Evolutionary conservation across 2,888 invertebrate genomes (phyloP), one percentile per base, ranked within the genome.

Genomic region (Laspeyria flexula): DNA sequence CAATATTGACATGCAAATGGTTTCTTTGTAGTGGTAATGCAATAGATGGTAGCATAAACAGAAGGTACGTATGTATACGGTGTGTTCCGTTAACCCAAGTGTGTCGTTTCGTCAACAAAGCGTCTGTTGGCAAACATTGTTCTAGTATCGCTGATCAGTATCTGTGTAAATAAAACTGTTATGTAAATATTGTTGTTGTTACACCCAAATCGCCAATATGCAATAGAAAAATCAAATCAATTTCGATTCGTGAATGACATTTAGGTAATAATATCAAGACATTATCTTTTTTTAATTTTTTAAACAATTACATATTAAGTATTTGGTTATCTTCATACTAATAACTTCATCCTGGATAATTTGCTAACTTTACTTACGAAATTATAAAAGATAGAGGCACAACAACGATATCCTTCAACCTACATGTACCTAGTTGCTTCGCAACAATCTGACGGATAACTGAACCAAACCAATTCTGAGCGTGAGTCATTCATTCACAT

Each of bases 401-500:
- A 1, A 25, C 3, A 25, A 7, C 25, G 1, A 6, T 7, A 25
- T 7, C 25, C 7, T 6, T 6, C 7, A 1, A 25, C 9, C 7
- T 7, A 7, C 1, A 7, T 25, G 42, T n/a, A 34, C n/a, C 9
- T 16, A 23, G 49, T 65, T 45, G 29, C 52, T 55, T 46, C 66
- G 67, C 71, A 79, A 77, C 77, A 80, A 80, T 83, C 76, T 75
- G 78, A 69, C 68, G 74, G 74, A 78, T 82, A 83, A 82, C 79
- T 83, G 78, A 83, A 86, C 82, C 75, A 79, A 80, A 86, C 83
- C 83, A 83, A 86, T 84, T 84, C 79, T 78, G 79, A 73, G 68
- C 71, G 76, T 88, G 90, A 89, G 78, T 90, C 89, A 88, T 85
- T 86, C 89, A 89, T 90, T 90, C 90, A 88, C 77, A 81, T 81